These are phyloP conservation scores for Carettochelys insculpta DNA, from an alignment of 2,113 vertebrate species.

Conservation along the genomic window DNA sequence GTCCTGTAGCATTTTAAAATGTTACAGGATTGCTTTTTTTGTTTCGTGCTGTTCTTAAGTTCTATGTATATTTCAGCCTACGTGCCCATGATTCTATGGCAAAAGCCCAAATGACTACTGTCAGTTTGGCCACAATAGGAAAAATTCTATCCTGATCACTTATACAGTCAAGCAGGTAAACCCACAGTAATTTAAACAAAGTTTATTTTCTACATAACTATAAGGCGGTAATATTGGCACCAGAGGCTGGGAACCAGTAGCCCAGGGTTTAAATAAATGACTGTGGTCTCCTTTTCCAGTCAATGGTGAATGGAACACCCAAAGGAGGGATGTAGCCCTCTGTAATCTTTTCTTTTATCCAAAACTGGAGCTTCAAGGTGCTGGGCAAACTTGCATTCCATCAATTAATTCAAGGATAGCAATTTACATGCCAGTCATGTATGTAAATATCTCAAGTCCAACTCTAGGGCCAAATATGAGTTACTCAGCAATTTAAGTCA, in stretches of 20 bases:
- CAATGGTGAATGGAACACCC: neutral
- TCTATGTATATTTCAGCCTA: neutral
- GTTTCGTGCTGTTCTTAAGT: too few species aligned
- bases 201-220: neutral
- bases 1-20: too few species aligned
- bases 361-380: neutral
- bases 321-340: neutral
- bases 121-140: neutral
- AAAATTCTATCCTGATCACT: neutral
- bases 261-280: neutral
- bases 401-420: neutral
- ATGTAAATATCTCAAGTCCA: neutral
- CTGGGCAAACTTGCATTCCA: neutral
- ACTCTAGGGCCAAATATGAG: neutral
- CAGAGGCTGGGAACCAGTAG: neutral
- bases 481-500: constrained; percentile 1
- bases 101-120: neutral
- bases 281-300: neutral
- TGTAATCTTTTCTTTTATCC: neutral
- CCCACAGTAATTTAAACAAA: neutral
- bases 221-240: neutral
- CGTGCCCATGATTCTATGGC: neutral
- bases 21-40: too few species aligned
- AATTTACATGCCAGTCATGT: neutral
- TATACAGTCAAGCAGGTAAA: neutral